These are phyloP conservation scores for Enteromius thamalakanensis DNA, from an alignment of 2,797 vertebrate species.

Conservation along the genomic window DNA sequence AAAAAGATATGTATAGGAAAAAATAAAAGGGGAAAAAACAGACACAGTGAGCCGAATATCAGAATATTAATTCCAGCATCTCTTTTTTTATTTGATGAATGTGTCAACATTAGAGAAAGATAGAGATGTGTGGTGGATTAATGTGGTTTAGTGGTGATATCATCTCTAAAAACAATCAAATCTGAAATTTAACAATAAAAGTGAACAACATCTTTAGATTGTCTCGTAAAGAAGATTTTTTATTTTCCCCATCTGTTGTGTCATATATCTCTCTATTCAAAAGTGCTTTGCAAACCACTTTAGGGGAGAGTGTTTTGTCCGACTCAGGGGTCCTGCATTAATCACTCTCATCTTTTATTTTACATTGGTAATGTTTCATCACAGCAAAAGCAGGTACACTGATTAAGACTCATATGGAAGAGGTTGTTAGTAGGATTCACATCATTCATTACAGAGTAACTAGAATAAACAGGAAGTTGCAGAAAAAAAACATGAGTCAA, in stretches of 20 bases:
- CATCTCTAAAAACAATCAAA: not conserved
- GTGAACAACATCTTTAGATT: conserved; percentile 18
- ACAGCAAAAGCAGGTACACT: conserved; percentile 11
- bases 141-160: not conserved
- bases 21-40: not conserved
- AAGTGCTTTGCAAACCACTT: not conserved
- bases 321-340: not conserved
- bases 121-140: not conserved
- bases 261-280: conserved; percentile 4
- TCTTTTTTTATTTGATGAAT: not conserved
- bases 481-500: not conserved
- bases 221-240: conserved; percentile 19
- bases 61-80: conserved; percentile 1
- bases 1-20: conserved; percentile 1
- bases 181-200: not conserved
- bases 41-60: not conserved
- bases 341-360: conserved; percentile 24
- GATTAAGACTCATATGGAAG: conserved; percentile 1
- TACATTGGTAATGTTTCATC: conserved; percentile 14
- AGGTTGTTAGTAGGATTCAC: not conserved
- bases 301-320: conserved; percentile 22
- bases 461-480: conserved; percentile 3
- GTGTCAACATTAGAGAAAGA: not conserved
- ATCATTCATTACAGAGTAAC: conserved; percentile 15
- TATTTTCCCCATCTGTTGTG: conserved; percentile 4